Percentiles rank a stretch among this genome's conserved stretches.
phyloP scores from a whole-genome alignment of 1,140 invertebrate species.

The Matsumurasca onukii region DNA sequence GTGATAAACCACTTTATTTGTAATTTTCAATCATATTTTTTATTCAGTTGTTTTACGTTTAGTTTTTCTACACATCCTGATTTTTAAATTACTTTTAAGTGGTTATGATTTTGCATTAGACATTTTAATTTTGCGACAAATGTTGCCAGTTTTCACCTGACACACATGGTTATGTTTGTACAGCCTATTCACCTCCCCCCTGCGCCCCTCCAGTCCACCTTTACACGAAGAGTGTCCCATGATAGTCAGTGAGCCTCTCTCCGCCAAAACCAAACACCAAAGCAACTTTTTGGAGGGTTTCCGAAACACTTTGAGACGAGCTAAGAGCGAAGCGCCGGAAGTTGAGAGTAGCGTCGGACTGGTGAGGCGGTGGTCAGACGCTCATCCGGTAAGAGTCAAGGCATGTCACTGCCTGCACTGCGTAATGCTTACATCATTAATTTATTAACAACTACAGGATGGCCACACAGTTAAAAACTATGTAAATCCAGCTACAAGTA shows the following conservation, averaged over 20 bases:
- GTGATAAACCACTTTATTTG: too few species aligned
- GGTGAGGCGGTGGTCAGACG: conserved; percentile 31
- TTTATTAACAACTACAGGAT: too few species aligned
- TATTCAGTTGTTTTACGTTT: too few species aligned
- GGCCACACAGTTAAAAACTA: too few species aligned
- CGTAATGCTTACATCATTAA: too few species aligned
- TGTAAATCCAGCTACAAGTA: too few species aligned
- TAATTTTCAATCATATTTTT: too few species aligned
- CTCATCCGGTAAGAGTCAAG: conserved; percentile 38
- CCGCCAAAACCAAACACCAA: conserved; percentile 41
- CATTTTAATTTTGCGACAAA: too few species aligned
- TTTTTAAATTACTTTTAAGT: too few species aligned
- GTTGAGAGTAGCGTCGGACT: conserved; percentile 40
- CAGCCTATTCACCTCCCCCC: conserved; percentile 8
- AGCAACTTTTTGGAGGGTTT: conserved; percentile 60
- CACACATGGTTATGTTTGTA: not conserved
- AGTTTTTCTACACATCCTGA: too few species aligned
- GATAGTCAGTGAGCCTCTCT: conserved; percentile 35
- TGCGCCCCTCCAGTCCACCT: conserved; percentile 29
- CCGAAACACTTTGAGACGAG: conserved; percentile 55
- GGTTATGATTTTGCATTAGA: too few species aligned
- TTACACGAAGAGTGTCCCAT: conserved; percentile 28
- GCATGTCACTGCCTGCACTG: not conserved
- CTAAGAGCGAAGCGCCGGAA: conserved; percentile 42
- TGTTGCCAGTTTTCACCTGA: too few species aligned